phyloP scores from a whole-genome alignment of 2,888 invertebrate genomes.

The Hyppa rectilinea region DNA sequence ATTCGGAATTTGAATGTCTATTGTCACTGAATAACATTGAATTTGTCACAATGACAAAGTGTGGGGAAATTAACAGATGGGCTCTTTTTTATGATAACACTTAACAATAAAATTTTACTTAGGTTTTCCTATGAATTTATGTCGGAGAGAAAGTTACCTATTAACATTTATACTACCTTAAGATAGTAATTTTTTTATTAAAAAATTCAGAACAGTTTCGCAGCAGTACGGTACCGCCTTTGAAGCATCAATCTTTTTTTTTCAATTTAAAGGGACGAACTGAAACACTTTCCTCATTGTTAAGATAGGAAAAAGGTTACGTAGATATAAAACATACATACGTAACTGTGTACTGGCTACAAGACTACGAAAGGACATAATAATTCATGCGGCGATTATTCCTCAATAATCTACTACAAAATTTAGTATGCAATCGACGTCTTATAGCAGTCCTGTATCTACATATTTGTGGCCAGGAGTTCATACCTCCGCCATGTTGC shows the following conservation, averaged over 20 bases:
- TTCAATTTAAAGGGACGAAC: background rate
- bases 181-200: background rate
- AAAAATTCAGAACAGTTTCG: background rate
- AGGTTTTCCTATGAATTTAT: background rate
- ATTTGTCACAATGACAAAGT: slow-evolving; percentile 48
- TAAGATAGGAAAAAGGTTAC: background rate
- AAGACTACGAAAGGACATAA: background rate
- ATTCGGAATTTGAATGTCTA: slow-evolving; percentile 40
- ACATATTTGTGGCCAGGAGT: slow-evolving; percentile 59
- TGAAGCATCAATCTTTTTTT: too few species aligned
- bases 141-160: background rate
- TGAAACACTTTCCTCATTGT: background rate
- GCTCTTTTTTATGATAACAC: slow-evolving; percentile 21
- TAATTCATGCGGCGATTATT: slow-evolving; percentile 4
- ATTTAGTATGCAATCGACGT: slow-evolving; percentile 50
- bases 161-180: background rate
- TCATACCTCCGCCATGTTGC: slow-evolving; percentile 53
- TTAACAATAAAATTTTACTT: background rate
- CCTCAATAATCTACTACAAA: slow-evolving; percentile 33
- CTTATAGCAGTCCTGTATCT: slow-evolving; percentile 19
- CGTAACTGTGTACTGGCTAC: background rate
- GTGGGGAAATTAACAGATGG: slow-evolving; percentile 47
- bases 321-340: background rate
- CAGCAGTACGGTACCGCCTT: too few species aligned
- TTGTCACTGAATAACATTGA: slow-evolving; percentile 42